These are phyloP conservation scores for Chelonus insularis DNA, from an alignment of 1,140 invertebrate genomes.

Conservation along the genomic window DNA sequence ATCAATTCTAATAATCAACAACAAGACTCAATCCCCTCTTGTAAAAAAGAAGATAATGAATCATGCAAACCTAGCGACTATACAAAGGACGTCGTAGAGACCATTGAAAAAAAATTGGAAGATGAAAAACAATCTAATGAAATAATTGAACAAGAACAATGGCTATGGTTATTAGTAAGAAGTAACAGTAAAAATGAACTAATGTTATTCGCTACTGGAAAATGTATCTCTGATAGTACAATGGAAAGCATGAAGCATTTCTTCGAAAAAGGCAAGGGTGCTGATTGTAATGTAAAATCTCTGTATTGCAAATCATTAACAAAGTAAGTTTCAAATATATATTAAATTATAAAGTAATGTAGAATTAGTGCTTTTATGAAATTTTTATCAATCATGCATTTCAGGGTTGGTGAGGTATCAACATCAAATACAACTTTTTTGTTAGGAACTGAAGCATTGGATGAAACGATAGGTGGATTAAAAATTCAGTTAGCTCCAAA, in stretches of 20 bases:
- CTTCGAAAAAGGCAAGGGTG: slow-evolving; percentile 49
- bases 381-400: slow-evolving; percentile 31
- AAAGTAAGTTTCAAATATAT: slow-evolving; percentile 41
- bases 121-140: slow-evolving; percentile 31
- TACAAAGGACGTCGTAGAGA: not conserved
- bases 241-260: slow-evolving; percentile 51
- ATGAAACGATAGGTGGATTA: slow-evolving; percentile 52
- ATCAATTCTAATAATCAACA: slow-evolving; percentile 37
- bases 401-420: slow-evolving; percentile 39
- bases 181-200: slow-evolving; percentile 53
- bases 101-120: slow-evolving; percentile 17
- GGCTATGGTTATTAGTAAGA: slow-evolving; percentile 51
- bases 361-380: too few relatives aligned
- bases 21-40: not conserved
- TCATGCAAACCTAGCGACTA: slow-evolving; percentile 16
- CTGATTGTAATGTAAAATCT: slow-evolving; percentile 55
- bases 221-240: slow-evolving; percentile 43
- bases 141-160: slow-evolving; percentile 31
- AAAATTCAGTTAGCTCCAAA: slow-evolving; percentile 55
- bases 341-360: too few relatives aligned
- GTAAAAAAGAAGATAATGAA: slow-evolving; percentile 14
- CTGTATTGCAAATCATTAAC: slow-evolving; percentile 54
- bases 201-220: slow-evolving; percentile 56
- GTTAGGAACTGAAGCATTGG: slow-evolving; percentile 52
- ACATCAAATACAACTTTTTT: slow-evolving; percentile 51